These are phyloP conservation scores for Saimiri boliviensis DNA, from an alignment of 2,113 vertebrate species.

Conservation along the genomic window DNA sequence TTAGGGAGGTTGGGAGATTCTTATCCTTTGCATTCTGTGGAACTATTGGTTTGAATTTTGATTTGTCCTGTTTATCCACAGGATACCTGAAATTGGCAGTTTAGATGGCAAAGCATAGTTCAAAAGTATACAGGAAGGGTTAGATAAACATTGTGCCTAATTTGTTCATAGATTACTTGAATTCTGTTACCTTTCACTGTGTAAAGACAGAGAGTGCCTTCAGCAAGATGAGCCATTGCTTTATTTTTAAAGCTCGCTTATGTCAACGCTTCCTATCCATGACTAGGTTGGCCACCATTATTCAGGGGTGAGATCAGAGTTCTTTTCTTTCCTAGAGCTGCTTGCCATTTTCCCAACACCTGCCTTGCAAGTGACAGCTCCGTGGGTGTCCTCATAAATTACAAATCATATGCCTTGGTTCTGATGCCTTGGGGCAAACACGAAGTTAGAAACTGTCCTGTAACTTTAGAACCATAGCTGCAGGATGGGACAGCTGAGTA, in stretches of 20 bases:
- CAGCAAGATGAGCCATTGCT: conserved; percentile 82
- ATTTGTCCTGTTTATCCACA: not conserved
- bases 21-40: not conserved
- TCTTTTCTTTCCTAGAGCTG: conserved; percentile 90
- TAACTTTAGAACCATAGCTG: conserved; percentile 90
- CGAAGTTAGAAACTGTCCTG: conserved; percentile 96
- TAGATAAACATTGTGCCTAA: conserved; percentile 40
- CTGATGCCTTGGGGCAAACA: conserved; percentile 88
- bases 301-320: conserved; percentile 95
- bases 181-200: conserved; percentile 49
- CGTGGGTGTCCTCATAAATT: conserved; percentile 97
- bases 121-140: not conserved
- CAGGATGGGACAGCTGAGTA: conserved; percentile 90
- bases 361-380: conserved; percentile 98
- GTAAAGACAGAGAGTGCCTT: conserved; percentile 66
- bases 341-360: conserved; percentile 93
- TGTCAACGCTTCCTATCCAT: conserved; percentile 90
- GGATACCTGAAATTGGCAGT: conserved; percentile 36
- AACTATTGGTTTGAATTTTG: conserved; percentile 33
- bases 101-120: conserved; percentile 52
- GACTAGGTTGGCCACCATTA: conserved; percentile 92
- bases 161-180: conserved; percentile 71
- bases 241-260: conserved; percentile 91
- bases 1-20: conserved; percentile 30
- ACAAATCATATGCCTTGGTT: conserved; percentile 93